Base-by-base conservation (phyloP, 2,113 vertebrate species). In the Apteryx mantelli region DNA sequence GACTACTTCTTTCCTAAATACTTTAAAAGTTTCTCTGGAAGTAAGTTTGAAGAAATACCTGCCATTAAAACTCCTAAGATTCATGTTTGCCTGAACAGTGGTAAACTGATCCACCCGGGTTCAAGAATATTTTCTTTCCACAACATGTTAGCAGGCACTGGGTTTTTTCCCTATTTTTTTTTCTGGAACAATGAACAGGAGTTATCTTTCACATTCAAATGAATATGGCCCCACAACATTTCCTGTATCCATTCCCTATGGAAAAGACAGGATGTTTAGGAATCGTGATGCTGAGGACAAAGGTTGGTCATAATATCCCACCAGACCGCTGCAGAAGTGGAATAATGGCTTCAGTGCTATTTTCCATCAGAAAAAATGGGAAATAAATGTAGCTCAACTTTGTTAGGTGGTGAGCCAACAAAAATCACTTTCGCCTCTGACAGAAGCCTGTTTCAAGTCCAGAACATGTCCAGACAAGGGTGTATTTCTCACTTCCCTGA, bases 261-360 rank as follows among this genome's bases (percentile, higher is more conserved):
- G 95, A 94, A 56, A 91, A 93, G 82, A 86, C 94, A 96, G 94
- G 96, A 97, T 96, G 93, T 94, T 97, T 95, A 96, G 91, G 94
- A 95, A 91, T 86, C 8, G 0, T 69, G 76, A 86, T 90, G 73
- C 36, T 88, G 75, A 94, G 94, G 91, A 95, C 71, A 97, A 95
- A 95, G 75, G 75, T 91, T 95, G 71, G 83, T 86, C 86, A 95
- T 94, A 95, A 95, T 90, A 88, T 60, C 40, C 11, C 65, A 91
- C 34, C 30, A 88, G 50, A 34, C 79, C 61, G 58, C 64, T 69
- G 79, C 46, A 90, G 80, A 53, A 93, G 66, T 71, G 82, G 82
- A 95, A 93, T 93, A 84, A 89, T 65, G 68, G 69, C 30, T 88
- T 86, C 60, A 78, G 60, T 78, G 64, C 68, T 86, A 88, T 90